A percentile compares a stretch with the other conserved stretches of the same genome.
Evolutionary conservation across 2,113 vertebrate genomes (phyloP).

Genomic region (Leptosomus discolor): DNA sequence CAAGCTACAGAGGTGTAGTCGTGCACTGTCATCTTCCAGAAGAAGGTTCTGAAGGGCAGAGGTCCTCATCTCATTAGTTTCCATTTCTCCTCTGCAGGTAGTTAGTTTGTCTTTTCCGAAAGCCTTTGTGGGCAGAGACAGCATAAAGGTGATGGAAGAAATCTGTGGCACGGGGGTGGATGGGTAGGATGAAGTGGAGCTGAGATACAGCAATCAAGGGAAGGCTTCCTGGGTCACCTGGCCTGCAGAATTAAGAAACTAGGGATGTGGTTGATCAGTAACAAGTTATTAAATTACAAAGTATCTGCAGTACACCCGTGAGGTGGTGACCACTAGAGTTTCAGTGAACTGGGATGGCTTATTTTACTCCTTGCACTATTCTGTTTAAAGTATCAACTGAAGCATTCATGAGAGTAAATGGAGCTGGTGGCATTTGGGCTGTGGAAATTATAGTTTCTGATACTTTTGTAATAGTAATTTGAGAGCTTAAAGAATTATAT

Average conservation of each 20-base stretch:
- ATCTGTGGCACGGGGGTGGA: not conserved
- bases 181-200: not conserved
- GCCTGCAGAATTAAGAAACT: not conserved
- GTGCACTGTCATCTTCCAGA: not conserved
- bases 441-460: not conserved
- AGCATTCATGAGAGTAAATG: not conserved
- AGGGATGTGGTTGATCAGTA: not conserved
- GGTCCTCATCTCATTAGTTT: not conserved
- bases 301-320: not conserved
- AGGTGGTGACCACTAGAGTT: not conserved
- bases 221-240: not conserved
- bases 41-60: not conserved
- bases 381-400: not conserved
- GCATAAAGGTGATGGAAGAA: not conserved
- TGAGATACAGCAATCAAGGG: not conserved
- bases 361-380: not conserved
- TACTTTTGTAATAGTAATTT: not conserved
- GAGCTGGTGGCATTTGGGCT: not conserved
- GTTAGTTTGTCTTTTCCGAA: not conserved
- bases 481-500: not conserved
- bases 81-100: not conserved
- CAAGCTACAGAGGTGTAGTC: not conserved
- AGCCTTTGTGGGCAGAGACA: not conserved
- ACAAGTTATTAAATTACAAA: not conserved
- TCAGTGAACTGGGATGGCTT: not conserved